Conservation (phyloP, 2,797 vertebrate species). For the Cyprinella venusta region DNA sequence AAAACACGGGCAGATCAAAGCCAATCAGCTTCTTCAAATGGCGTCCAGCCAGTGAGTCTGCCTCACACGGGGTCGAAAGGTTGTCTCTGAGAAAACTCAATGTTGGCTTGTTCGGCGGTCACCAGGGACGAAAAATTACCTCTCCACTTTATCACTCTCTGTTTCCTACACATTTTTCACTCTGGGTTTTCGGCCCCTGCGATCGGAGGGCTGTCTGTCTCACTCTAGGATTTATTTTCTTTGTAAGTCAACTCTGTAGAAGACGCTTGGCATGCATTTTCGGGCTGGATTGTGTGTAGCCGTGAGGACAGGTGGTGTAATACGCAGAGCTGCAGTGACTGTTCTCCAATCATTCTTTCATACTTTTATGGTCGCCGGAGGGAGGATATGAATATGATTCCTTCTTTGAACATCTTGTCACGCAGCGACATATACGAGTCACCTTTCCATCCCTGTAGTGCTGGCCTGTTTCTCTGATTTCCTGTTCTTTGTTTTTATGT, state of each 20-base stretch:
- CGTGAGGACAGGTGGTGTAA: conserved; percentile 32
- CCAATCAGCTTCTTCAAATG: conserved; percentile 77
- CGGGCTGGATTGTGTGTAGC: neutral
- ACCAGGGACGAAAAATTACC: conserved; percentile 74
- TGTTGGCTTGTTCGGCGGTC: conserved; percentile 75
- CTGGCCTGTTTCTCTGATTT: conserved; percentile 48
- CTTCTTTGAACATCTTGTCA: conserved; percentile 69
- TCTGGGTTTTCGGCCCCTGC: conserved; percentile 6
- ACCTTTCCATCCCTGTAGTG: conserved; percentile 62
- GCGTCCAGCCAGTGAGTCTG: conserved; percentile 77
- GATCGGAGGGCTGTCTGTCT: conserved; percentile 12
- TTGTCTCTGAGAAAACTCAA: conserved; percentile 71
- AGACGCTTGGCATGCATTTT: conserved; percentile 14
- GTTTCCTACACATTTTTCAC: conserved; percentile 56
- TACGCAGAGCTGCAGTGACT: conserved; percentile 45
- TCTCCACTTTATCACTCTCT: conserved; percentile 74
- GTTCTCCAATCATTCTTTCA: conserved; percentile 73
- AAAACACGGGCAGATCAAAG: conserved; percentile 78
- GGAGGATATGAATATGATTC: conserved; percentile 63
- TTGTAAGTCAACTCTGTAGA: conserved; percentile 28
- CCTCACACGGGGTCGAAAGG: conserved; percentile 72
- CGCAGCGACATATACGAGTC: conserved; percentile 62
- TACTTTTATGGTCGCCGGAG: conserved; percentile 68
- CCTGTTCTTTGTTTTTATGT: conserved; percentile 32
- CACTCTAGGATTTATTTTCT: conserved; percentile 29